A percentile compares a stretch with the other conserved stretches of the same genome.
phyloP scores from a whole-genome alignment of 1,140 invertebrate species.

The Caerostris darwini region DNA sequence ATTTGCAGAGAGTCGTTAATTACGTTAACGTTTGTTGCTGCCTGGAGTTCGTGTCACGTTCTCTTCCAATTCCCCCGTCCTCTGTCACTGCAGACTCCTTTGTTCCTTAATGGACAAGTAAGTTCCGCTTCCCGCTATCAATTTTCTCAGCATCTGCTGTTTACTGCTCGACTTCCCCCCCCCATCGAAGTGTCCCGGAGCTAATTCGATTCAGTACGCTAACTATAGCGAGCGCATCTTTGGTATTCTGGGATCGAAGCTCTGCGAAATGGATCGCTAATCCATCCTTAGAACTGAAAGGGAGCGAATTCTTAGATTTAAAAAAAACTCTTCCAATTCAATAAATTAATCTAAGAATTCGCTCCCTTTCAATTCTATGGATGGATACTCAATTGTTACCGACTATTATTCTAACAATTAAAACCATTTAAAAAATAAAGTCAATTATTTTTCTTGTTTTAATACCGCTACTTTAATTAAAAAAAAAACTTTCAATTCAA shows the following conservation, averaged over 20 bases:
- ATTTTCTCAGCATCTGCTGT: conserved; percentile 21
- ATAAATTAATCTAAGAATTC: no score
- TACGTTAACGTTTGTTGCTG: conserved; percentile 4
- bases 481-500: no score
- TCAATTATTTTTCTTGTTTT: no score
- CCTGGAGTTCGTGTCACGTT: conserved; percentile 4
- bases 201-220: background rate
- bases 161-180: background rate
- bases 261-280: background rate
- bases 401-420: no score
- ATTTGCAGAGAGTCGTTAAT: conserved; percentile 16
- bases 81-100: background rate
- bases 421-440: no score
- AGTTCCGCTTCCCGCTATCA: background rate
- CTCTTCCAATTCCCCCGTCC: background rate
- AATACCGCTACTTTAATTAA: no score
- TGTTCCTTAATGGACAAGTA: background rate
- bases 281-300: background rate
- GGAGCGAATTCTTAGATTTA: no score
- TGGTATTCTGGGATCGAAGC: background rate
- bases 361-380: no score
- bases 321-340: no score
- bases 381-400: no score
- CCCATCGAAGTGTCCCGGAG: background rate
- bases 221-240: background rate